A percentile compares a stretch with the other conserved stretches of the same genome.
phyloP scores from a whole-genome alignment of 1,140 invertebrate species.

The Eciton burchellii region DNA sequence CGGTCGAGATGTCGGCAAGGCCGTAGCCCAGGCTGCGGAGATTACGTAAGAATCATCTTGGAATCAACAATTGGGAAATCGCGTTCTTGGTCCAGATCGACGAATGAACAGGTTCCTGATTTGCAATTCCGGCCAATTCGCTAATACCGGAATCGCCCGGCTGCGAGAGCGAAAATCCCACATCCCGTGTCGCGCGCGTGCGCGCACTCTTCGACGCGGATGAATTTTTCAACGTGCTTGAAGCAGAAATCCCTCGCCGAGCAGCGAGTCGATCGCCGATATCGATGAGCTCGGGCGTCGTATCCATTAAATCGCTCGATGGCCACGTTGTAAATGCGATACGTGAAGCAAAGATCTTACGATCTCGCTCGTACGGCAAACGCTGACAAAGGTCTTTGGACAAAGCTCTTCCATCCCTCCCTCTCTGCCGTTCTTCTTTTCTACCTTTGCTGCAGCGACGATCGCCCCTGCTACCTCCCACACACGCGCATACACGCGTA shows the following conservation, averaged over 20 bases:
- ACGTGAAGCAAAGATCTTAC: slow-evolving; percentile 61
- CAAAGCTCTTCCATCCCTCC: slow-evolving; percentile 26
- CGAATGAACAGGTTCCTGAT: background rate
- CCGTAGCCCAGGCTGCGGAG: slow-evolving; percentile 15
- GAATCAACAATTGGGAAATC: background rate
- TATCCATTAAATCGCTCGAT: slow-evolving; percentile 63
- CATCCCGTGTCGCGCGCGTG: background rate
- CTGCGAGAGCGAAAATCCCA: no score
- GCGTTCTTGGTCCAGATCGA: background rate
- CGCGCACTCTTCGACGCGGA: background rate
- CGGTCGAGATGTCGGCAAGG: slow-evolving; percentile 28
- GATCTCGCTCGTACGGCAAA: slow-evolving; percentile 51
- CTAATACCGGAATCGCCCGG: no score
- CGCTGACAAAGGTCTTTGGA: slow-evolving; percentile 70
- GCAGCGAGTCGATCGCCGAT: background rate
- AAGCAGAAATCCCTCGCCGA: slow-evolving; percentile 47
- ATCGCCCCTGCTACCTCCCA: background rate
- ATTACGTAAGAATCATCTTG: slow-evolving; percentile 30
- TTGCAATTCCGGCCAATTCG: background rate
- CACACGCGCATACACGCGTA: background rate
- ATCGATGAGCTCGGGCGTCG: slow-evolving; percentile 44
- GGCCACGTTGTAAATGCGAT: slow-evolving; percentile 55
- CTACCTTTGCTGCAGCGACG: background rate
- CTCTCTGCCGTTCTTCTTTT: background rate
- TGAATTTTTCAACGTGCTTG: slow-evolving; percentile 52